These are phyloP conservation scores for Rhea pennata DNA, from an alignment of 2,113 vertebrate genomes.

Conservation along the genomic window DNA sequence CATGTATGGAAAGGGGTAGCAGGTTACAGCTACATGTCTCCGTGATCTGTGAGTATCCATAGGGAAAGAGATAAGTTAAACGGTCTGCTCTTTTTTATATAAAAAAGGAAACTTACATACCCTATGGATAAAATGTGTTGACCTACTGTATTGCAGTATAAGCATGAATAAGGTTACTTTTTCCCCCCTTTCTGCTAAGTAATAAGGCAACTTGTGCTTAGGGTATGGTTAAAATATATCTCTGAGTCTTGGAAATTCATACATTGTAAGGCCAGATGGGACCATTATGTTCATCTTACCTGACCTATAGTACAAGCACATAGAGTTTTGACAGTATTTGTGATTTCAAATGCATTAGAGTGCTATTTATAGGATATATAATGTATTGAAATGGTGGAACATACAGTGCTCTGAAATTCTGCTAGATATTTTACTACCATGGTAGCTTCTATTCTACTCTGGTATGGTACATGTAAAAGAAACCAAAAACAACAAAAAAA, in stretches of 20 bases:
- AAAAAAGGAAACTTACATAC: background rate
- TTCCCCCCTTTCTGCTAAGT: conserved; percentile 50
- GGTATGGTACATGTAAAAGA: background rate
- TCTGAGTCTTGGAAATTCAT: conserved; percentile 65
- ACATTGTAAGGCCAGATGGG: conserved; percentile 60
- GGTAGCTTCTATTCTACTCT: background rate
- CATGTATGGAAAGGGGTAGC: background rate
- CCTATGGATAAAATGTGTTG: background rate
- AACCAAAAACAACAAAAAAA: background rate
- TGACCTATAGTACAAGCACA: conserved; percentile 55
- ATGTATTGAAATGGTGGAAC: conserved; percentile 51
- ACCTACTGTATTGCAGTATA: conserved; percentile 1
- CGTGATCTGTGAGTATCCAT: background rate
- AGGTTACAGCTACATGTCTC: background rate
- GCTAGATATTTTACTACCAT: conserved; percentile 4
- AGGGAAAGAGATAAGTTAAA: background rate
- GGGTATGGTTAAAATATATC: conserved; percentile 55
- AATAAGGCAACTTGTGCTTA: conserved; percentile 65
- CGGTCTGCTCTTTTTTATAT: background rate
- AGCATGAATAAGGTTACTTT: conserved; percentile 30
- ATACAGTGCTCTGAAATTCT: conserved; percentile 34
- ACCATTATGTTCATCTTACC: conserved; percentile 59
- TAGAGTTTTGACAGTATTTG: conserved; percentile 61
- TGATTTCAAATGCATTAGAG: conserved; percentile 54
- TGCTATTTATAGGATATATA: conserved; percentile 47